Percentiles rank a stretch among this genome's conserved stretches.
These are phyloP conservation scores for Entelurus aequoreus DNA, from an alignment of 2,113 vertebrate species.

Conservation along the genomic window DNA sequence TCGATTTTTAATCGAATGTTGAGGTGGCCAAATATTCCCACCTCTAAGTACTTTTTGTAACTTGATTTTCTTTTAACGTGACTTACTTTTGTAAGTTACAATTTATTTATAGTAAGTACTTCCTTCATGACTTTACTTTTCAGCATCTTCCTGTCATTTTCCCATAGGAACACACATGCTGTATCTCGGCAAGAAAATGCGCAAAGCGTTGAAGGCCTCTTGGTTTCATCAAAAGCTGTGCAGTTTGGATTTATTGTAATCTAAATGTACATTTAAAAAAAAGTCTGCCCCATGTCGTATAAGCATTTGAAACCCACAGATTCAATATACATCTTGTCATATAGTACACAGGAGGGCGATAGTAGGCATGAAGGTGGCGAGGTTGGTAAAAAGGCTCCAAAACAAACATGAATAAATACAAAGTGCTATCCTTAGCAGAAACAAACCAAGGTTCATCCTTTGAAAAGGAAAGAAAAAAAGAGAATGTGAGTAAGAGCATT, in stretches of 20 bases:
- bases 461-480: constrained; percentile 31
- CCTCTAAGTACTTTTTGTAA: no score
- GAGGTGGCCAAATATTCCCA: no score
- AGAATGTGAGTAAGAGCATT: constrained; percentile 23
- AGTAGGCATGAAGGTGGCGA: constrained; percentile 84
- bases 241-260: constrained; percentile 83
- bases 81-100: no score
- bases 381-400: constrained; percentile 80
- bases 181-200: constrained; percentile 35
- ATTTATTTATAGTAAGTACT: no score
- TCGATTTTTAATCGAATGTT: no score
- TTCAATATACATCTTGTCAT: constrained; percentile 77
- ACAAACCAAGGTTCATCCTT: constrained; percentile 65
- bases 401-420: constrained; percentile 87
- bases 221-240: constrained; percentile 87
- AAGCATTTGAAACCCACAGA: constrained; percentile 81
- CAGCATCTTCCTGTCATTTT: no score
- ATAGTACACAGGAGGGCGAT: constrained; percentile 78
- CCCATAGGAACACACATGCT: background rate
- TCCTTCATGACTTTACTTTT: no score
- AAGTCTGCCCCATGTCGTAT: constrained; percentile 72
- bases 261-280: constrained; percentile 83
- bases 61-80: no score
- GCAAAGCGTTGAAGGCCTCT: constrained; percentile 41
- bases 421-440: constrained; percentile 84